phyloP scores from a whole-genome alignment of 2,888 invertebrate species.

The Drosophila siamana region DNA sequence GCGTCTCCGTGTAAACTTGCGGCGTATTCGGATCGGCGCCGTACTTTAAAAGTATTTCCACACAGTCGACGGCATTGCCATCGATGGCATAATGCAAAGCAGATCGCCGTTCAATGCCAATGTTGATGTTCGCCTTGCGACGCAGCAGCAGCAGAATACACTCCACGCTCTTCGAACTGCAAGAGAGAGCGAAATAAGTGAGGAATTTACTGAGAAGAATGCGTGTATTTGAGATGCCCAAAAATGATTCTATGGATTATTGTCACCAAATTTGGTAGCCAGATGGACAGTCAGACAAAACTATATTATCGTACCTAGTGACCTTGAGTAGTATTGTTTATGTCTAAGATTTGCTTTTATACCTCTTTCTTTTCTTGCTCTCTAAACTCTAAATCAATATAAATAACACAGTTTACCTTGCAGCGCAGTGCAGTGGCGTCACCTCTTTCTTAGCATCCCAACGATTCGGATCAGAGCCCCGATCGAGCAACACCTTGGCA shows the following conservation, averaged over 20 bases:
- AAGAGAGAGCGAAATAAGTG: background rate
- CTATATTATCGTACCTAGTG: no score
- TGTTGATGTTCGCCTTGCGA: slow-evolving; percentile 92
- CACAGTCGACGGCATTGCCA: slow-evolving; percentile 91
- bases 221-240: background rate
- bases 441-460: slow-evolving; percentile 91
- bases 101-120: slow-evolving; percentile 89
- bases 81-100: slow-evolving; percentile 94
- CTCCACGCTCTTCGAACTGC: slow-evolving; percentile 84
- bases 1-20: slow-evolving; percentile 93
- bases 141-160: slow-evolving; percentile 88
- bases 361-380: no score
- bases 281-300: no score
- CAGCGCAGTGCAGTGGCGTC: slow-evolving; percentile 92
- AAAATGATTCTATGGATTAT: no score
- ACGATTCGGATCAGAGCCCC: slow-evolving; percentile 89
- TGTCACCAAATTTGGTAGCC: no score
- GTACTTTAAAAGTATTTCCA: slow-evolving; percentile 89
- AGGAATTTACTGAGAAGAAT: background rate
- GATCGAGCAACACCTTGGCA: slow-evolving; percentile 89
- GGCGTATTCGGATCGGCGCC: slow-evolving; percentile 94
- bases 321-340: no score
- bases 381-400: no score
- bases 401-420: slow-evolving; percentile 87
- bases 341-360: no score